Base-by-base conservation (phyloP, 2,113 vertebrate species). In the Pipra filicauda region DNA sequence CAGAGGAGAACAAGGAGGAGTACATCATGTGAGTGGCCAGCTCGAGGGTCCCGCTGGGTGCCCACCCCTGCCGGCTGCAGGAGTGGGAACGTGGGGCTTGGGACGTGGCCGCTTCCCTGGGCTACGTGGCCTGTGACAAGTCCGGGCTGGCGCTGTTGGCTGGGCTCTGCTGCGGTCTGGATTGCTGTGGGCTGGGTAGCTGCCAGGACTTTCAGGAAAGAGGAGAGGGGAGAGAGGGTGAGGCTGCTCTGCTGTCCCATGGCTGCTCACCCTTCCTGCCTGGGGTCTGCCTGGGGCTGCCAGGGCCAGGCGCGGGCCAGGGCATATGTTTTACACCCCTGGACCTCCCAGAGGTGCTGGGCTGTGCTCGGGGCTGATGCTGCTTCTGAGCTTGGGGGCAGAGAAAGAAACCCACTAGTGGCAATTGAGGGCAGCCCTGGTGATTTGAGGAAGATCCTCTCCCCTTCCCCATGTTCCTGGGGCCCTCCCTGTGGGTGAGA, bases 1-100 rank as follows among this genome's bases (percentile, higher is more conserved):
- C 98, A 0, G 98, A 99, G 94, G 99, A 99, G 52, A 99, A 99
- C 98, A 99, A 99, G 97, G 99, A 99, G 39, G 99, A 99, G 89
- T 99, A 99, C 87, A 99, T 99, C 96, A 98, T 99, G 99, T 99
- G 80, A 97, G 97, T 79, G 77, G 27, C 30, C 0, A 2, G 37
- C 31, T 74, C 0, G 0, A 30, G 19, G 79, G 39, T 48, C 54
- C 24, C 0, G 9, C 21, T 1, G 8, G 69, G 82, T 2, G 2
- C 64, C 73, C 20, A 2, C 30, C 48, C 67, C 37, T 0, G 2
- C 3, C 0, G 1, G 88, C 69, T 27, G 41, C 31, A 15, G 30
- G 67, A 49, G 18, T 89, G 78, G 55, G 86, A 81, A 44, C 4
- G 1, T 13, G 51, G 82, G 54, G 16, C 6, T 10, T 6, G 49